Evolutionary conservation across 2,888 invertebrate genomes (phyloP).

Genomic region (Protonemura montana): DNA sequence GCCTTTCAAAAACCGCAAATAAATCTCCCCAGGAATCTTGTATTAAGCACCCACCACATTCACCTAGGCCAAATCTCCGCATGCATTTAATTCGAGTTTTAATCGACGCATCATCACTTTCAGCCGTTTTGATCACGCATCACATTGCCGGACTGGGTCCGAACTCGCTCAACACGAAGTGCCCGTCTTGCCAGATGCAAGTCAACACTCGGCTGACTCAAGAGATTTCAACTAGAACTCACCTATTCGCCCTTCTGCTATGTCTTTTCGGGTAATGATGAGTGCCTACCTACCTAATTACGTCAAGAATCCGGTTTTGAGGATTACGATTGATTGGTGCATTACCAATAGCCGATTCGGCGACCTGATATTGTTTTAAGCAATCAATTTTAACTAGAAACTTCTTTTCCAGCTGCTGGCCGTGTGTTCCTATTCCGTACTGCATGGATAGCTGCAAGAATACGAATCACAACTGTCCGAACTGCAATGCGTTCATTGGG

Average conservation of each 20-base stretch:
- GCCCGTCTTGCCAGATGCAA: slow-evolving; percentile 60
- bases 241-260: slow-evolving; percentile 61
- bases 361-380: background rate
- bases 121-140: background rate
- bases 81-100: background rate
- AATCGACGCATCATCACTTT: background rate
- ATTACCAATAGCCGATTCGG: slow-evolving; percentile 2
- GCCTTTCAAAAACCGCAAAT: background rate
- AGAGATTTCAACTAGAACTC: slow-evolving; percentile 61
- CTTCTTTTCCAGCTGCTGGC: slow-evolving; percentile 57
- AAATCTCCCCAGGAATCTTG: background rate
- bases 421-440: slow-evolving; percentile 61
- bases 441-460: slow-evolving; percentile 60
- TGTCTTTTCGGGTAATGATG: slow-evolving; percentile 59
- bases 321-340: background rate
- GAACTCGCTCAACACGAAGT: slow-evolving; percentile 57
- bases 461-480: slow-evolving; percentile 62
- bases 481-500: slow-evolving; percentile 61
- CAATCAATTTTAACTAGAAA: background rate
- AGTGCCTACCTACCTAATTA: background rate
- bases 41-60: too few species aligned
- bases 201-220: slow-evolving; percentile 59
- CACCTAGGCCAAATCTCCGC: background rate
- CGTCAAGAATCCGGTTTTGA: background rate
- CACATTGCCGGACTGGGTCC: slow-evolving; percentile 55